Evolutionary conservation across 2,113 vertebrate species (phyloP).

Genomic region (Abramis brama): DNA sequence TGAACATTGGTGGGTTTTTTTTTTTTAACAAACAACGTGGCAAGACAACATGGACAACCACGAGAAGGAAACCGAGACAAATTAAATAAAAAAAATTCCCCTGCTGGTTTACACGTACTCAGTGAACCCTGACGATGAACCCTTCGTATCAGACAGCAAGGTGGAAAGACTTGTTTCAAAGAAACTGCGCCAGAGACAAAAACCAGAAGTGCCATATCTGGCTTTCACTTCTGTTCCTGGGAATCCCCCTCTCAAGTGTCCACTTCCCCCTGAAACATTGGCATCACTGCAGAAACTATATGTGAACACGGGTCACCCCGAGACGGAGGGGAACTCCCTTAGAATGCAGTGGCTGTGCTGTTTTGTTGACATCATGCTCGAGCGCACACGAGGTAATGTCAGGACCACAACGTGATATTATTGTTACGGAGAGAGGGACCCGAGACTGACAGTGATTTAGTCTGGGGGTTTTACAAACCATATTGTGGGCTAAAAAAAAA

Average conservation of each 20-base stretch:
- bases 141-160: neutral
- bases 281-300: neutral
- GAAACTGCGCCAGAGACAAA: neutral
- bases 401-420: neutral
- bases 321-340: conserved; percentile 23
- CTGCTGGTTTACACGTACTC: neutral
- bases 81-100: conserved; percentile 16
- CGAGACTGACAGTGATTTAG: conserved; percentile 19
- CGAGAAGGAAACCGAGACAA: neutral
- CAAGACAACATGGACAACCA: neutral
- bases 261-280: conserved; percentile 15
- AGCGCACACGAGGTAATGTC: neutral
- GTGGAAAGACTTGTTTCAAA: conserved; percentile 25
- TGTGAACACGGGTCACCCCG: conserved; percentile 1
- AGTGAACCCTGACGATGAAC: neutral
- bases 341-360: conserved; percentile 27
- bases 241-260: conserved; percentile 33
- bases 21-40: neutral
- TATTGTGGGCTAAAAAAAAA: neutral
- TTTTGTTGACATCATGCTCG: conserved; percentile 3
- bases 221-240: conserved; percentile 41
- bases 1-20: too few species aligned
- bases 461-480: conserved; percentile 25
- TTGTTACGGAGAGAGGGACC: neutral
- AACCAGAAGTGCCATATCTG: neutral